Evolutionary conservation across 1,140 invertebrate species (phyloP).

Genomic region (Oscheius sp.): DNA sequence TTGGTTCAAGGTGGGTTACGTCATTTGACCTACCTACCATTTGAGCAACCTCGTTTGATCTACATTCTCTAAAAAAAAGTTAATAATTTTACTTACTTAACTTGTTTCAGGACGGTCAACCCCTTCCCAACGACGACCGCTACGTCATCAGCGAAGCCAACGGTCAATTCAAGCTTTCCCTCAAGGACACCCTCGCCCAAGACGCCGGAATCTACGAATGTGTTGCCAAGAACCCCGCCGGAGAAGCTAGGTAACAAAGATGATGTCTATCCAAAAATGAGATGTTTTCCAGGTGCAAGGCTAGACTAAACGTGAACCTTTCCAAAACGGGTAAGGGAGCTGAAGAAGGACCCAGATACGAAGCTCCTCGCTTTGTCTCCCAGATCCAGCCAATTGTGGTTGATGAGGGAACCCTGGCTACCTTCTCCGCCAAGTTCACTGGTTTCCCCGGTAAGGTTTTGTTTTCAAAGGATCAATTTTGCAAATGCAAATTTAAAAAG

Average conservation of each 20-base stretch:
- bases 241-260: conserved; percentile 68
- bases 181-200: conserved; percentile 78
- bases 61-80: conserved; percentile 10
- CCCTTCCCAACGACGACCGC: conserved; percentile 78
- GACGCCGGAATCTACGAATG: conserved; percentile 77
- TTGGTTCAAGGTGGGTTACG: conserved; percentile 70
- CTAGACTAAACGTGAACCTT: conserved; percentile 53
- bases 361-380: conserved; percentile 76
- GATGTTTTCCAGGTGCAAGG: conserved; percentile 48
- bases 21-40: background rate
- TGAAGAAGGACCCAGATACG: conserved; percentile 62
- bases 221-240: conserved; percentile 82
- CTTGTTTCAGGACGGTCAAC: conserved; percentile 75
- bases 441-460: conserved; percentile 69
- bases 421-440: conserved; percentile 79
- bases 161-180: conserved; percentile 76
- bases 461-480: background rate
- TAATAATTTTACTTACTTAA: too few species aligned
- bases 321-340: conserved; percentile 55
- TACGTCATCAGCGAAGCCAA: conserved; percentile 86
- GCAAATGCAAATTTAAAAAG: too few species aligned
- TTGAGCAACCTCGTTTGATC: background rate
- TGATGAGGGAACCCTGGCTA: conserved; percentile 79
- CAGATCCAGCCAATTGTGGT: conserved; percentile 79
- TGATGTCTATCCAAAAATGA: background rate